Conservation (phyloP, 2,797 vertebrate species). For the Acridotheres tristis region DNA sequence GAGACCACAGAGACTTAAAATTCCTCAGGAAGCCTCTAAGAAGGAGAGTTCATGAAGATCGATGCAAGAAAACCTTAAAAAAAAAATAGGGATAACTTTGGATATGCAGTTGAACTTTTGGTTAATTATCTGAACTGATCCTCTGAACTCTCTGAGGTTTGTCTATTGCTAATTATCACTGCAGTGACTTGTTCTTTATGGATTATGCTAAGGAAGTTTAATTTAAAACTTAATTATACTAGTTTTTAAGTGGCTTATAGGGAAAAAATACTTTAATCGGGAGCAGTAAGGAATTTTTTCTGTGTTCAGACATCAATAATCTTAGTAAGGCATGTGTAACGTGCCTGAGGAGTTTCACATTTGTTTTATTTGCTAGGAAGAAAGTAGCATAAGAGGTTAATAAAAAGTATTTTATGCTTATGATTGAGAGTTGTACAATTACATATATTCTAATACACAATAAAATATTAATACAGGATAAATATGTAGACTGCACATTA, state of each 20-base stretch:
- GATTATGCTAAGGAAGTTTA: conserved; percentile 71
- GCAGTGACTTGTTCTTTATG: conserved; percentile 63
- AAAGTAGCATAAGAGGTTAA: conserved; percentile 29
- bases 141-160: conserved; percentile 71
- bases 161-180: conserved; percentile 68
- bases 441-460: not conserved
- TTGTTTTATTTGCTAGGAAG: conserved; percentile 45
- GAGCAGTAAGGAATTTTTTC: conserved; percentile 37
- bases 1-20: not conserved
- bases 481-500: not conserved
- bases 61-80: conserved; percentile 1
- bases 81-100: conserved; percentile 29
- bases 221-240: conserved; percentile 73
- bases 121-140: conserved; percentile 73
- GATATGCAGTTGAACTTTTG: conserved; percentile 66
- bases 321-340: conserved; percentile 2
- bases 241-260: conserved; percentile 72
- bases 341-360: not conserved
- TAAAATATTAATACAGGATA: not conserved
- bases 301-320: conserved; percentile 38
- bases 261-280: conserved; percentile 53
- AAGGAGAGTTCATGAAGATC: not conserved
- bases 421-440: not conserved
- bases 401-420: not conserved
- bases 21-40: not conserved